Base-by-base conservation (phyloP, 2,797 vertebrate genomes). In the Nasua narica region DNA sequence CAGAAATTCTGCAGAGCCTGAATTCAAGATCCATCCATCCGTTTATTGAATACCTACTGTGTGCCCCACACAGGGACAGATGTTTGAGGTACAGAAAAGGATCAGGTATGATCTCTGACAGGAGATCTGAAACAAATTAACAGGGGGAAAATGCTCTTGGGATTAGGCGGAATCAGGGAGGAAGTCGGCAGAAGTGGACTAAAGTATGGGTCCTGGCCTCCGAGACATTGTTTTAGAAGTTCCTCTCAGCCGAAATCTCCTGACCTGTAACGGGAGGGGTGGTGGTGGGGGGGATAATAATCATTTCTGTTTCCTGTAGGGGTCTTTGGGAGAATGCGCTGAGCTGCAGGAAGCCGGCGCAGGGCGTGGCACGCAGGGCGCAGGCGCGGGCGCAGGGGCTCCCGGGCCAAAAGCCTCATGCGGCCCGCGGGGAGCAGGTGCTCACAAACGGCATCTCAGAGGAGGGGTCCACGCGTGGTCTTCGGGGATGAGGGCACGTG, bases 11-110 rank as follows among this genome's bases (percentile, higher is more conserved):
- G n/a, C 74, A 82, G 62, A 72, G 18, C 35, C 79, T 35, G 4
- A 91, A 54, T 76, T 69, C 27, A 58, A 35, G 56, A 79, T 62
- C 21, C 43, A 27, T 18, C 40, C 37, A 56, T 62, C n/a, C 50
- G 19, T 40, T 67, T 84, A 93, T 19, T 54, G 56, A 93, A 35
- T 11, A n/a, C 50, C 27, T 50, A 46, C 48, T 70, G 2, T n/a
- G 7, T 74, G 25, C 43, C 52, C 50, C 11, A 74, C 18, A 56
- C 46, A 58, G 13, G 19, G 29, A 69, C 4, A 32, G 43, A 60
- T 62, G n/a, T 87, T 43, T 72, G 67, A 58, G 74, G 35, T 52
- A 65, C 37, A 92, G 89, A 92, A 91, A 52, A 29, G 60, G 82
- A 35, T 56, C 25, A 46, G 58, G 48, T 46, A 69, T 15, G 52